Conservation (phyloP, 2,888 invertebrate species). For the Bellardia pandia region DNA sequence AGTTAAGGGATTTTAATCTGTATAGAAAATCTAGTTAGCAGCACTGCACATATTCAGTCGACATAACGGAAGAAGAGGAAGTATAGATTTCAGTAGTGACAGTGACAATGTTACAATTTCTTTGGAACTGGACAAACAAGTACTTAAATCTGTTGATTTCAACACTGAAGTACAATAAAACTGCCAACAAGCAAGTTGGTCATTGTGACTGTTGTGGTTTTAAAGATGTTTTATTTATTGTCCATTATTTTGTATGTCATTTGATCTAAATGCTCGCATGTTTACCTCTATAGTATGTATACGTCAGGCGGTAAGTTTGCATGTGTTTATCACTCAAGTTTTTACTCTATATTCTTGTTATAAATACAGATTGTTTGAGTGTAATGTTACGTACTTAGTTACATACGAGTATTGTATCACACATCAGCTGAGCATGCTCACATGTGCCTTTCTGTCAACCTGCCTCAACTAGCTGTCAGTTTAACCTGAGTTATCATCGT, state of each 20-base stretch:
- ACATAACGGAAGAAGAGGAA: constrained; percentile 49
- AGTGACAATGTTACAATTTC: constrained; percentile 48
- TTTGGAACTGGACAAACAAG: constrained; percentile 15
- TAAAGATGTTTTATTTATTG: neutral
- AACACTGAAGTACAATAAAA: constrained; percentile 12
- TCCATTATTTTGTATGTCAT: constrained; percentile 4
- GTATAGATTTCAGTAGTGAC: constrained; percentile 31
- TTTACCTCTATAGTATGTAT: neutral
- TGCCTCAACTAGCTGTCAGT: constrained; percentile 27
- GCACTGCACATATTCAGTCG: neutral
- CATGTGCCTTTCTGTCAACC: constrained; percentile 44
- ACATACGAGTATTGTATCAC: neutral
- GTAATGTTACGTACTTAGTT: neutral
- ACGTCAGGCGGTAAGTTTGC: neutral
- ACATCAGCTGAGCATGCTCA: constrained; percentile 60
- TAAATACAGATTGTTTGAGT: neutral
- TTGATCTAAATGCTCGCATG: constrained; percentile 27
- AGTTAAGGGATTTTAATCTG: too few species aligned
- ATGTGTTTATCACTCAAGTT: constrained; percentile 19
- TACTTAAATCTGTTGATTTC: constrained; percentile 1
- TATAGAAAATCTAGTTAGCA: constrained; percentile 11
- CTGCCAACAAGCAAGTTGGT: constrained; percentile 39
- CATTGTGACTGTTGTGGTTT: constrained; percentile 48
- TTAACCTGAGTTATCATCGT: constrained; percentile 2
- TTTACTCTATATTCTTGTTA: neutral